Percentiles rank a stretch among this genome's conserved stretches.
These are phyloP conservation scores for Operophtera brumata DNA, from an alignment of 2,888 invertebrate species.

Conservation along the genomic window DNA sequence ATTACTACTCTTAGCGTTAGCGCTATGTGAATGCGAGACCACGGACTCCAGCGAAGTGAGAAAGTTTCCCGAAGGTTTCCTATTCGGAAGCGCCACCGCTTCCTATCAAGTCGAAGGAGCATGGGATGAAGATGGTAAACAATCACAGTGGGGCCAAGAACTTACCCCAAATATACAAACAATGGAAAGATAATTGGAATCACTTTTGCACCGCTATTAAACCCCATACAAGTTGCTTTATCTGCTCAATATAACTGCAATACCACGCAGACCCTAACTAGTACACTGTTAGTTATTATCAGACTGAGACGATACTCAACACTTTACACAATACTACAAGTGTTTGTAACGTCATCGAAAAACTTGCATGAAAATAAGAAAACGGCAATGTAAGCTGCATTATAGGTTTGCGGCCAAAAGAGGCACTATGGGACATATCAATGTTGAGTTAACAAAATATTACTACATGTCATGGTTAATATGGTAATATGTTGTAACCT, in stretches of 20 bases:
- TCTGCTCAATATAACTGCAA: no score
- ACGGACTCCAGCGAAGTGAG: slow-evolving; percentile 30
- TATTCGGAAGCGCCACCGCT: slow-evolving; percentile 58
- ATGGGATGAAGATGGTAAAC: slow-evolving; percentile 73
- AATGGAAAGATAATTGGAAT: not conserved
- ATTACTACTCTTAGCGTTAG: slow-evolving; percentile 6
- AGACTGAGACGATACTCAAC: no score
- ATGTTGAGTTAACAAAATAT: no score
- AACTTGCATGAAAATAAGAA: no score
- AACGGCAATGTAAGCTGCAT: no score
- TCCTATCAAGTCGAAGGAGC: slow-evolving; percentile 79
- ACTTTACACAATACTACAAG: no score
- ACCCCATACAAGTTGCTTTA: not conserved
- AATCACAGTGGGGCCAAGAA: not conserved
- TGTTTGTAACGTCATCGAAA: no score
- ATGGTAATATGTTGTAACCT: not conserved
- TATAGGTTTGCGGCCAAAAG: no score
- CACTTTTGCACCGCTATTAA: not conserved
- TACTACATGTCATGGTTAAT: no score
- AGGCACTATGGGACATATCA: no score
- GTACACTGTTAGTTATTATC: no score
- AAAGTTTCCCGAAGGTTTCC: slow-evolving; percentile 47
- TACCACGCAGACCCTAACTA: no score
- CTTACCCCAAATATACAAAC: not conserved
- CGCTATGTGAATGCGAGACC: slow-evolving; percentile 3